Percentiles rank a stretch among this genome's conserved stretches.
Conservation (phyloP, 1,140 invertebrate species). For the Bombyx mandarina region DNA sequence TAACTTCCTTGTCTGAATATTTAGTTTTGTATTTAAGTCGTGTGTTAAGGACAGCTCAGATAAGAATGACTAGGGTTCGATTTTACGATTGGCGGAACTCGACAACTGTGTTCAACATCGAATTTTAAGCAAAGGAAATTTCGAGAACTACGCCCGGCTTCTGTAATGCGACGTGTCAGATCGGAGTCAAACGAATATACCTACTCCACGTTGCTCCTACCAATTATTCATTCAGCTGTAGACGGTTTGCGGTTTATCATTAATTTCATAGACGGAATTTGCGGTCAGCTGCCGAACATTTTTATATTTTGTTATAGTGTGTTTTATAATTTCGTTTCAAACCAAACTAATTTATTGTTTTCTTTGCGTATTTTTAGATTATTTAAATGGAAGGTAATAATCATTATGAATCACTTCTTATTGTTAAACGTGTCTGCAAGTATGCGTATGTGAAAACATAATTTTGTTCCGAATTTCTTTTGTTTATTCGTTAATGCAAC, state of each 20-base stretch:
- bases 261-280: conserved; percentile 48
- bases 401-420: too few species aligned
- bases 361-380: too few species aligned
- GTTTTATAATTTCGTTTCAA: not conserved
- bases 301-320: not conserved
- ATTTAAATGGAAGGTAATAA: too few species aligned
- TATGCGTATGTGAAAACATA: too few species aligned
- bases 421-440: too few species aligned
- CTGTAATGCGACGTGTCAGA: conserved; percentile 58
- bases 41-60: conserved; percentile 10
- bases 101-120: conserved; percentile 44
- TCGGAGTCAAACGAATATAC: conserved; percentile 51
- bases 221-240: conserved; percentile 32
- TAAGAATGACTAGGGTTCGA: conserved; percentile 41
- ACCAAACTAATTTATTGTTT: too few species aligned
- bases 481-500: too few species aligned
- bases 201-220: conserved; percentile 43
- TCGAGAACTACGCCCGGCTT: conserved; percentile 36
- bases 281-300: conserved; percentile 14
- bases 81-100: conserved; percentile 58
- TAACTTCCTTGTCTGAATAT: too few species aligned
- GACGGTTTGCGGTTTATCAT: conserved; percentile 39
- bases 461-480: too few species aligned
- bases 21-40: not conserved
- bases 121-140: conserved; percentile 61